Evolutionary conservation across 2,888 invertebrate genomes (phyloP), one percentile per base, ranked within the genome.

Genomic region (Rotaria sp.): DNA sequence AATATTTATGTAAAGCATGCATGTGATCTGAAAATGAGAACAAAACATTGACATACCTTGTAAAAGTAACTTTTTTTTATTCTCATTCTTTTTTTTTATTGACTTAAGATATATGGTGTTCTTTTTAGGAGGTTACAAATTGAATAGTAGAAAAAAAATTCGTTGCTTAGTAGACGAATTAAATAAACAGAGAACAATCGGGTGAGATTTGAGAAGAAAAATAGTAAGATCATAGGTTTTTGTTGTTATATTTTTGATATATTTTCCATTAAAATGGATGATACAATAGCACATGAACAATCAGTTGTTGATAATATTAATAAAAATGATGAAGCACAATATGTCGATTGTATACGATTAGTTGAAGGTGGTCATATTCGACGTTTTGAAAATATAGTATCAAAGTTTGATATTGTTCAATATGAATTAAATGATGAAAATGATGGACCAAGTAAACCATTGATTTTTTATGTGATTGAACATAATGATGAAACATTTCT

Each of bases 391-490:
- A 75, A 45, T 75, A 8, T 30, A 24, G 75, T 38, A 2, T 18
- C 24, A 45, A 26, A 75, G 2, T 45, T 41, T 21, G 75, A 75
- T 75, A 5, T 75, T 41, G 24, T 75, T 75, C 38, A 75, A 75
- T 41, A 41, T 24, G 75, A 80, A 55, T 48, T 24, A 75, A n/a
- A 15, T 59, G 84, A 30, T 18, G 45, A 4, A 75, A n/a, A 24
- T 59, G 84, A 45, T n/a, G 45, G 3, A 41, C 30, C 67, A 67
- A 86, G 45, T 57, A 87, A 87, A 84, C 85, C 87, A 57, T 85
- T 87, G 38, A 57, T 87, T 41, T 84, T 87, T 57, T 57, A 85
- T 84, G 87, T 84, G 24, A 87, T 87, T 13, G 57, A 85, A 84
- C 84, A 84, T 52, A 84, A 87, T 59, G 67, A 84, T 30, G 41